These are phyloP conservation scores for Lepidonotus clava DNA, from an alignment of 2,888 invertebrate species.

Conservation along the genomic window DNA sequence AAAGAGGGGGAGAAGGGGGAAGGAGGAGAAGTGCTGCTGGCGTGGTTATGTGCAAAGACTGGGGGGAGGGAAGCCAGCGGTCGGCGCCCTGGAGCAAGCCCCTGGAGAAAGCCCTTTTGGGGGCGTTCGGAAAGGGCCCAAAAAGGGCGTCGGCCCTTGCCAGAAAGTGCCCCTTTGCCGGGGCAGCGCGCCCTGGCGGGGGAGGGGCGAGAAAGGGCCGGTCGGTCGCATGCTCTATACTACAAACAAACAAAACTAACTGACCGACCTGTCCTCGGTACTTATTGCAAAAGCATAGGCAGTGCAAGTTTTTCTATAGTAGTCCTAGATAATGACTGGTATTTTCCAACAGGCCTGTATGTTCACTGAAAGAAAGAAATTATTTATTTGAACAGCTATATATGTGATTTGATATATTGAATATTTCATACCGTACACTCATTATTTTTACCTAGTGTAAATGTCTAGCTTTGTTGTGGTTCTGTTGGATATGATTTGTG, in stretches of 20 bases:
- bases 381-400: constrained; percentile 62
- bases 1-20: too few relatives aligned
- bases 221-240: neutral
- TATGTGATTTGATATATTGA: constrained; percentile 62
- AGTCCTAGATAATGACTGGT: constrained; percentile 57
- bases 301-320: constrained; percentile 48
- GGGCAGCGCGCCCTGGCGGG: neutral
- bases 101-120: too few relatives aligned
- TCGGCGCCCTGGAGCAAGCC: too few relatives aligned
- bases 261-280: neutral
- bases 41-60: too few relatives aligned
- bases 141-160: neutral
- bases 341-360: constrained; percentile 55
- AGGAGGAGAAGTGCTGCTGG: too few relatives aligned
- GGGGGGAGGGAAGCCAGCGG: too few relatives aligned
- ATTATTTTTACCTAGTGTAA: constrained; percentile 61
- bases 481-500: constrained; percentile 50
- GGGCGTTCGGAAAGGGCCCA: too few relatives aligned
- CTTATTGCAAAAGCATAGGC: constrained; percentile 51
- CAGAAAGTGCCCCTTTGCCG: neutral
- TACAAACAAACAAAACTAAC: neutral
- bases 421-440: constrained; percentile 61
- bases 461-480: constrained; percentile 56
- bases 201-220: neutral
- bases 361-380: constrained; percentile 55